A percentile compares a stretch with the other conserved stretches of the same genome.
phyloP scores from a whole-genome alignment of 2,113 vertebrate genomes.

The Megaceryle torquata region DNA sequence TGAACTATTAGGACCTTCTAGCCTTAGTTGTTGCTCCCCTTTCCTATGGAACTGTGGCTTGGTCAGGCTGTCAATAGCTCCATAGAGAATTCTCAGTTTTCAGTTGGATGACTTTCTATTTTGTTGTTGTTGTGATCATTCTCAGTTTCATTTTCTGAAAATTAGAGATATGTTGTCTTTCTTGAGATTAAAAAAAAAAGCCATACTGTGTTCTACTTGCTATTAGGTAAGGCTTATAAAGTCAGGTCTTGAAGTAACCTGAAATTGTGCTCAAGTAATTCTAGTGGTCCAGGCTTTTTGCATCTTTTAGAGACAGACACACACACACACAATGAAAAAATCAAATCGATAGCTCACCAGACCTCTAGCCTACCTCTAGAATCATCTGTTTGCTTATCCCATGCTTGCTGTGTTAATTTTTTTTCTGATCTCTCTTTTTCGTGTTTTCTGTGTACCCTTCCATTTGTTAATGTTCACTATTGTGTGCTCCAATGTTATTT shows the following conservation, averaged over 20 bases:
- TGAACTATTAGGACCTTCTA: neutral
- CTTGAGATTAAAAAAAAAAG: neutral
- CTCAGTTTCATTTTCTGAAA: neutral
- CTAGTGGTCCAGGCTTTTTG: neutral
- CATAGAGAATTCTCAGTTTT: neutral
- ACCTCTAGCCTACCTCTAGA: neutral
- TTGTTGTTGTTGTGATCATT: neutral
- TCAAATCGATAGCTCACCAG: neutral
- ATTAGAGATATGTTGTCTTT: neutral
- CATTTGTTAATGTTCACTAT: neutral
- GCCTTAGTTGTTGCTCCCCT: neutral
- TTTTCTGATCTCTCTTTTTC: neutral
- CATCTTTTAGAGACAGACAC: neutral
- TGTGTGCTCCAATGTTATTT: neutral
- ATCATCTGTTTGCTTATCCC: neutral
- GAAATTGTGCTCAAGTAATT: neutral
- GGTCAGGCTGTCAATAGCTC: neutral
- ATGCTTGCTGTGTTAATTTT: neutral
- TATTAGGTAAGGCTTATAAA: neutral
- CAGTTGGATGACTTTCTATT: neutral
- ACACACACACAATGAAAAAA: neutral
- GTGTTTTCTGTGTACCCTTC: neutral
- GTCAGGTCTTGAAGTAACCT: neutral
- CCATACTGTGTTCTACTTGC: neutral
- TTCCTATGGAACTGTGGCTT: neutral